Conservation (phyloP, 2,888 invertebrate genomes). For the Cartodere bifasciata region DNA sequence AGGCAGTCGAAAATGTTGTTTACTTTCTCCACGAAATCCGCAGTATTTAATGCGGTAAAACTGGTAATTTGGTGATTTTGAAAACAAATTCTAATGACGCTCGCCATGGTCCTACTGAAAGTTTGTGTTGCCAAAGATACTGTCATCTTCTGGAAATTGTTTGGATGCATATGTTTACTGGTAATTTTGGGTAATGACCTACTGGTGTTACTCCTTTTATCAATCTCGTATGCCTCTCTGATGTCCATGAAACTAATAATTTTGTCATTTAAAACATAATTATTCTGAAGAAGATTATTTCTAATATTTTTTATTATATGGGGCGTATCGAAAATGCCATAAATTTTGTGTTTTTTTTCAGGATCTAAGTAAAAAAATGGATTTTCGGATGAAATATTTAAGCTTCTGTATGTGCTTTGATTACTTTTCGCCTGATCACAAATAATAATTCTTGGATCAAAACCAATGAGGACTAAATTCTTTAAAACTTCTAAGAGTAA, state of each 20-base stretch:
- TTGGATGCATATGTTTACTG: constrained; percentile 1
- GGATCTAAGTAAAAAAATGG: background rate
- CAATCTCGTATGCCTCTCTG: background rate
- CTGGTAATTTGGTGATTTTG: no score
- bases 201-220: background rate
- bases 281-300: background rate
- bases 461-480: background rate
- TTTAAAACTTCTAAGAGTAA: background rate
- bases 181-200: constrained; percentile 4
- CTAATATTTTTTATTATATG: constrained; percentile 4
- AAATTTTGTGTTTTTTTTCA: constrained; percentile 3
- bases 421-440: constrained; percentile 6
- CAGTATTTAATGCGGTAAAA: no score
- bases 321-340: constrained; percentile 5
- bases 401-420: background rate
- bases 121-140: constrained; percentile 7
- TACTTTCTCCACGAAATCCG: no score
- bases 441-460: background rate
- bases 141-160: constrained; percentile 8
- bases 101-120: constrained; percentile 3
- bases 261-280: no score
- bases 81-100: background rate
- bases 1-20: no score
- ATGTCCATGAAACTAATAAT: background rate
- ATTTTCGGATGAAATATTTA: background rate